Evolutionary conservation across 2,888 invertebrate genomes (phyloP).

Genomic region (Noctua fimbriata): DNA sequence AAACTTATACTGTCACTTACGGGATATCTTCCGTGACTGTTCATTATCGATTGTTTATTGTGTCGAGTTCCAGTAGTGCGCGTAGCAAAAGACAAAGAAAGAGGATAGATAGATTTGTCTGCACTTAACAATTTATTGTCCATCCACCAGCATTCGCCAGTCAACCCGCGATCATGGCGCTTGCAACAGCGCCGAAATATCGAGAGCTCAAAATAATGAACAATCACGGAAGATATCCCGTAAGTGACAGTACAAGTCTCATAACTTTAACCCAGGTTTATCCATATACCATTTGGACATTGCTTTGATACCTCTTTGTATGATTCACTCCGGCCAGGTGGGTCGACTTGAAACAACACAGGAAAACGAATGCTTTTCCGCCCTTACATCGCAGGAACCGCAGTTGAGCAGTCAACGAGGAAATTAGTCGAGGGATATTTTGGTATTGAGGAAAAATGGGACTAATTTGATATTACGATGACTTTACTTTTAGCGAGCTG

Average conservation of each 20-base stretch:
- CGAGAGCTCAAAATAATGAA: too few relatives aligned
- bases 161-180: too few relatives aligned
- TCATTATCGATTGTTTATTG: too few relatives aligned
- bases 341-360: background rate
- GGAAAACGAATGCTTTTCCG: background rate
- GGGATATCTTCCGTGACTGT: too few relatives aligned
- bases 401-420: background rate
- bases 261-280: background rate
- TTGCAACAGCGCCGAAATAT: too few relatives aligned
- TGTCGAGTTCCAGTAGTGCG: too few relatives aligned
- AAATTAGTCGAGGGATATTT: slow-evolving; percentile 1
- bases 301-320: background rate
- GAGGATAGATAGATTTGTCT: too few relatives aligned
- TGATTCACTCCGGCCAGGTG: background rate
- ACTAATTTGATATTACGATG: background rate
- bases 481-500: background rate
- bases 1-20: too few relatives aligned
- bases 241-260: background rate
- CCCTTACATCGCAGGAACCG: background rate
- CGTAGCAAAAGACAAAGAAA: too few relatives aligned
- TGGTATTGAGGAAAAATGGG: background rate
- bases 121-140: too few relatives aligned
- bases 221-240: too few relatives aligned
- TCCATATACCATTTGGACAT: background rate
- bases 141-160: too few relatives aligned